These are phyloP conservation scores for Orientallactaga sibirica DNA, from an alignment of 2,797 vertebrate genomes.

Conservation along the genomic window DNA sequence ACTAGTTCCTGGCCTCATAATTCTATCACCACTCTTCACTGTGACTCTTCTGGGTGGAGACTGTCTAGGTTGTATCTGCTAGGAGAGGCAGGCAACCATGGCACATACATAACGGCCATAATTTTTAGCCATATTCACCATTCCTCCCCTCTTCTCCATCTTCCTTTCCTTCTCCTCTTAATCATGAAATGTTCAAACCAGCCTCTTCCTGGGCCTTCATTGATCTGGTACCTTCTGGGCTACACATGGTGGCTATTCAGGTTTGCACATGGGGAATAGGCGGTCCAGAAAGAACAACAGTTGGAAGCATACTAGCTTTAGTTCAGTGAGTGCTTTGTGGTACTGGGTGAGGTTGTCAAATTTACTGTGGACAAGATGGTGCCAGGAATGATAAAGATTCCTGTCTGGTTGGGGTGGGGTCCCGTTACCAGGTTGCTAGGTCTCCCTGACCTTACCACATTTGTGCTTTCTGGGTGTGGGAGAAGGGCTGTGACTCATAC, in stretches of 20 bases:
- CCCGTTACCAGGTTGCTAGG: not conserved
- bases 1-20: not conserved
- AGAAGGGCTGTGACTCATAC: constrained; percentile 22
- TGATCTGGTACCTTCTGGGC: not conserved
- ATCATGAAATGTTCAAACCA: not conserved
- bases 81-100: not conserved
- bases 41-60: not conserved
- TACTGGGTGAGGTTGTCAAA: not conserved
- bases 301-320: not conserved
- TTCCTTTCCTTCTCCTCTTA: not conserved
- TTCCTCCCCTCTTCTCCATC: not conserved
- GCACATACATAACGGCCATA: not conserved
- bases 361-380: constrained; percentile 18
- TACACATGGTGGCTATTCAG: not conserved
- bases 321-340: not conserved
- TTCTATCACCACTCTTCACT: not conserved
- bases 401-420: not conserved
- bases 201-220: not conserved
- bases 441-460: constrained; percentile 41
- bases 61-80: not conserved
- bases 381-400: constrained; percentile 43
- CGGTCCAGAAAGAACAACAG: not conserved
- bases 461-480: not conserved
- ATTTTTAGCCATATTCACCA: not conserved
- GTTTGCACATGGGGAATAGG: not conserved